Conservation (phyloP, 2,797 vertebrate species). For the Muscicapa comitata region DNA sequence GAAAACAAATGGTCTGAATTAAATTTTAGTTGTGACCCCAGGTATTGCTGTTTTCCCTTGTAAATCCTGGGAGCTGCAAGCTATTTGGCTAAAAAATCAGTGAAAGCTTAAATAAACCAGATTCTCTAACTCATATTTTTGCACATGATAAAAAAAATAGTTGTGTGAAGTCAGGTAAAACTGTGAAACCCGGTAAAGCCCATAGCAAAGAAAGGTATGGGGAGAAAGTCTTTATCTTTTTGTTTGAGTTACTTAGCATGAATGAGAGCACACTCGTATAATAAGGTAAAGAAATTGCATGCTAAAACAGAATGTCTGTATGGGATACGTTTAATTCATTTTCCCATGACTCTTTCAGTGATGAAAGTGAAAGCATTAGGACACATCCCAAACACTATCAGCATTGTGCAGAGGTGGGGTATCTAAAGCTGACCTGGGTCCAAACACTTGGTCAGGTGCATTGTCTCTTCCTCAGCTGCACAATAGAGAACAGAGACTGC, state of each 20-base stretch:
- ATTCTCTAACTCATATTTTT: constrained; percentile 26
- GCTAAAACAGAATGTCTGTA: background rate
- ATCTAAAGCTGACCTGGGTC: background rate
- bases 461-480: background rate
- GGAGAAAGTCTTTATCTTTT: background rate
- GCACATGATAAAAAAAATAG: background rate
- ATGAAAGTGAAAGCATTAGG: background rate
- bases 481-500: background rate
- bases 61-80: constrained; percentile 27
- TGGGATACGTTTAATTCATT: background rate
- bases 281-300: background rate
- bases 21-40: constrained; percentile 54
- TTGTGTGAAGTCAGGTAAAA: background rate
- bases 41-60: constrained; percentile 49
- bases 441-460: background rate
- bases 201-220: background rate
- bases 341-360: background rate
- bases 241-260: background rate
- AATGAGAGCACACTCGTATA: background rate
- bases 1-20: constrained; percentile 69
- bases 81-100: constrained; percentile 48
- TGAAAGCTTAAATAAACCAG: constrained; percentile 5
- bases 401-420: background rate
- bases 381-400: background rate
- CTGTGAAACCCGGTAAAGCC: background rate